These are phyloP conservation scores for Gymnorhina tibicen DNA, from an alignment of 2,113 vertebrate genomes.

Conservation along the genomic window DNA sequence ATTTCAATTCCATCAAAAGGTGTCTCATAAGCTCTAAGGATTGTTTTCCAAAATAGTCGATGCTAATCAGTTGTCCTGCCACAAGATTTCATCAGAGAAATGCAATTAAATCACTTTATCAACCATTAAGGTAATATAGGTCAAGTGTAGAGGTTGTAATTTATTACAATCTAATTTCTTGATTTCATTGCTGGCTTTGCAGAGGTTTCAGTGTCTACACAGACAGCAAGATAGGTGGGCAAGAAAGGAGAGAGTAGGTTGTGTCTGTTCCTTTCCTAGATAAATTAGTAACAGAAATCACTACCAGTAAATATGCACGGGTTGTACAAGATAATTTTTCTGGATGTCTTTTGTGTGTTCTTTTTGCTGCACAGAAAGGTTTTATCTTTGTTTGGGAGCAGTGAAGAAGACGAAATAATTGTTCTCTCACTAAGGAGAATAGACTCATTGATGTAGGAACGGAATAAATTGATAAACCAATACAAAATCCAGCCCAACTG, in stretches of 20 bases:
- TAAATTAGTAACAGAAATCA: background rate
- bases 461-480: background rate
- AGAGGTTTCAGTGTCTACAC: background rate
- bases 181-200: background rate
- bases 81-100: background rate
- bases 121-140: background rate
- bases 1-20: background rate
- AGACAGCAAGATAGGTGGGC: background rate
- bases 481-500: background rate
- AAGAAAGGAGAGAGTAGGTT: background rate
- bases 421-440: background rate
- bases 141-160: background rate
- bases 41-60: background rate
- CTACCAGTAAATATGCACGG: background rate
- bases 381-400: background rate
- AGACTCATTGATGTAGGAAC: background rate
- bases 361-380: background rate
- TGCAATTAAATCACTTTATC: background rate
- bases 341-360: background rate
- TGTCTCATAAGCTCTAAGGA: background rate
- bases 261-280: background rate
- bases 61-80: background rate
- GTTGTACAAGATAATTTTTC: background rate
- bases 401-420: background rate
- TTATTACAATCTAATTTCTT: background rate